phyloP scores from a whole-genome alignment of 2,113 vertebrate genomes.

The Strix aluco region DNA sequence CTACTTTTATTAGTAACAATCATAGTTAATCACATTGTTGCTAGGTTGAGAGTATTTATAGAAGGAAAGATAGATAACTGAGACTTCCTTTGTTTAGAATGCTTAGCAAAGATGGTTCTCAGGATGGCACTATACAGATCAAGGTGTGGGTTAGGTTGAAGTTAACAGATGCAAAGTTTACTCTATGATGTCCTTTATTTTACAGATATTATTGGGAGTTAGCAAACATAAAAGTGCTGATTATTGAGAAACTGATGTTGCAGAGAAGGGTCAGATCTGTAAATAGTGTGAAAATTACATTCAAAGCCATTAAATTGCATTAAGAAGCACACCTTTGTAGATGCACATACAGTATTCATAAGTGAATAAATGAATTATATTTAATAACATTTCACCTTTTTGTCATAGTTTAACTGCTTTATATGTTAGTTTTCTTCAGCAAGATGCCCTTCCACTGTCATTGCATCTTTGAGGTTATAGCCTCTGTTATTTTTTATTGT shows the following conservation, averaged over 20 bases:
- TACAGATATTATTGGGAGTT: constrained; percentile 44
- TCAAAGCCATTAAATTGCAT: constrained; percentile 56
- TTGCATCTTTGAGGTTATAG: not conserved
- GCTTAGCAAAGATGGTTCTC: not conserved
- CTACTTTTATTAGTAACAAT: constrained; percentile 52
- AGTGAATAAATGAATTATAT: constrained; percentile 68
- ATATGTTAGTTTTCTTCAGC: constrained; percentile 1
- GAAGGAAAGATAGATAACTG: constrained; percentile 15
- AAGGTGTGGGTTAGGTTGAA: not conserved
- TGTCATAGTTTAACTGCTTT: constrained; percentile 49
- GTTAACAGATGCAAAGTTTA: constrained; percentile 12
- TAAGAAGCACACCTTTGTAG: constrained; percentile 53
- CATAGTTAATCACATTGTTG: constrained; percentile 50
- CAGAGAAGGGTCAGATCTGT: constrained; percentile 45
- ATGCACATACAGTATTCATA: constrained; percentile 67
- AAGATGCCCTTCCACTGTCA: constrained; percentile 42
- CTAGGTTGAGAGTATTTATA: constrained; percentile 53
- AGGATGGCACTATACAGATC: not conserved
- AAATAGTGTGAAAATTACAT: constrained; percentile 62
- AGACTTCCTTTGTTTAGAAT: constrained; percentile 36
- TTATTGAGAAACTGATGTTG: constrained; percentile 42
- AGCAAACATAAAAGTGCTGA: constrained; percentile 61
- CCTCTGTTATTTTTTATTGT: not conserved
- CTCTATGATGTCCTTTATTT: constrained; percentile 35
- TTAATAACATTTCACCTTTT: constrained; percentile 63